Conservation (phyloP, 2,888 invertebrate species). For the Mesoligia furuncula region DNA sequence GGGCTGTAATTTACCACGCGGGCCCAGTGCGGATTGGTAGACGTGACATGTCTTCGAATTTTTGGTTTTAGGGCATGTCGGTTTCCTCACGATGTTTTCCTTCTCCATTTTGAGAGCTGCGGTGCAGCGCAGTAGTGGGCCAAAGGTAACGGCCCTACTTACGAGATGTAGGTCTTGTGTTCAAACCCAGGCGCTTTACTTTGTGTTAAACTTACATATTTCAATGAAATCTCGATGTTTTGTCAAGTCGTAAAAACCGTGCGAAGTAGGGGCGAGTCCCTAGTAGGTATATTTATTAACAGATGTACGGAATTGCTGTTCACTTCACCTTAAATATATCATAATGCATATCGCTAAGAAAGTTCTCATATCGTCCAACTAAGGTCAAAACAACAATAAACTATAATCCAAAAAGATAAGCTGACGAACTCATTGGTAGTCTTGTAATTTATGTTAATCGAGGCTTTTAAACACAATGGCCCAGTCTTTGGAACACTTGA, state of each 20-base stretch:
- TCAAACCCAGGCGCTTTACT: neutral
- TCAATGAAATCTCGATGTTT: neutral
- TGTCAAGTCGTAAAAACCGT: neutral
- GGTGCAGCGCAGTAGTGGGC: neutral
- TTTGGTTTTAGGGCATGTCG: too few species aligned
- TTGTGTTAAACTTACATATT: neutral
- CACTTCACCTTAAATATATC: neutral
- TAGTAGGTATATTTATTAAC: neutral
- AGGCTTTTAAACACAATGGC: constrained; percentile 42
- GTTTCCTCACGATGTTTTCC: too few species aligned
- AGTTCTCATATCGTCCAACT: neutral
- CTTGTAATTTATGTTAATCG: constrained; percentile 48
- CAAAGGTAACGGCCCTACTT: too few species aligned
- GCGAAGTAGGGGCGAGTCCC: neutral
- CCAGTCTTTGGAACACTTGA: constrained; percentile 34
- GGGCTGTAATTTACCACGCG: too few species aligned
- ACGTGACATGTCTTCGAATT: too few species aligned
- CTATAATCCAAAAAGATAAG: constrained; percentile 34
- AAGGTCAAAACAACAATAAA: constrained; percentile 19
- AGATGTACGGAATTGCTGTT: neutral
- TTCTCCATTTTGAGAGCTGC: neutral
- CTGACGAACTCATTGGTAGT: constrained; percentile 24
- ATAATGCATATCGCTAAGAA: neutral
- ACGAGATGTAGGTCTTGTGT: neutral
- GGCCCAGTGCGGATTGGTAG: too few species aligned